These are phyloP conservation scores for Betta splendens DNA, from an alignment of 2,797 vertebrate genomes.

Conservation along the genomic window DNA sequence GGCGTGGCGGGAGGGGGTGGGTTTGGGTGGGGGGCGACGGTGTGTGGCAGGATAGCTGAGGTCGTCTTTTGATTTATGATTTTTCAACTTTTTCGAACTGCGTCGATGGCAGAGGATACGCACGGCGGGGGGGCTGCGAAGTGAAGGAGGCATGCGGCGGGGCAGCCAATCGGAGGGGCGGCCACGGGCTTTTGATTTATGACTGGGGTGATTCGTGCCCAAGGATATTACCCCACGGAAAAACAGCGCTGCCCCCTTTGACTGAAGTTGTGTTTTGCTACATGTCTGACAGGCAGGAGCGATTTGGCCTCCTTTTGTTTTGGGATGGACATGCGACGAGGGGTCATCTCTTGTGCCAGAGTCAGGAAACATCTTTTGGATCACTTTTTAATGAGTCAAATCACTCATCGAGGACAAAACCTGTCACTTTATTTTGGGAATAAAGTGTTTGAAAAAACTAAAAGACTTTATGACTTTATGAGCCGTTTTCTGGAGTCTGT, in stretches of 20 bases:
- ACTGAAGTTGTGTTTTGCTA: conserved; percentile 77
- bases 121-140: conserved; percentile 42
- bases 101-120: conserved; percentile 41
- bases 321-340: conserved; percentile 48
- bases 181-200: conserved; percentile 71
- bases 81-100: conserved; percentile 66
- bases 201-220: conserved; percentile 72
- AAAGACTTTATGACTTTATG: no score
- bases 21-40: conserved; percentile 38
- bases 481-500: conserved; percentile 42
- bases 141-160: conserved; percentile 52
- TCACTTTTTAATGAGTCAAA: conserved; percentile 40
- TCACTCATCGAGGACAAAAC: no score
- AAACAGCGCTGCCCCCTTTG: conserved; percentile 63
- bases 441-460: no score
- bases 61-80: conserved; percentile 74
- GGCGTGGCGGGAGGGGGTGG: conserved; percentile 40
- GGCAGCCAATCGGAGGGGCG: conserved; percentile 50
- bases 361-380: conserved; percentile 58
- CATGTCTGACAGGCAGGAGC: conserved; percentile 72
- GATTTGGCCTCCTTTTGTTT: conserved; percentile 77
- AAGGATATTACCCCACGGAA: conserved; percentile 75
- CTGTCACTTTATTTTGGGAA: no score
- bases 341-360: conserved; percentile 60
- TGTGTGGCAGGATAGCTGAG: conserved; percentile 72